Conservation (phyloP, 2,113 vertebrate genomes). For the Otocyon megalotis region DNA sequence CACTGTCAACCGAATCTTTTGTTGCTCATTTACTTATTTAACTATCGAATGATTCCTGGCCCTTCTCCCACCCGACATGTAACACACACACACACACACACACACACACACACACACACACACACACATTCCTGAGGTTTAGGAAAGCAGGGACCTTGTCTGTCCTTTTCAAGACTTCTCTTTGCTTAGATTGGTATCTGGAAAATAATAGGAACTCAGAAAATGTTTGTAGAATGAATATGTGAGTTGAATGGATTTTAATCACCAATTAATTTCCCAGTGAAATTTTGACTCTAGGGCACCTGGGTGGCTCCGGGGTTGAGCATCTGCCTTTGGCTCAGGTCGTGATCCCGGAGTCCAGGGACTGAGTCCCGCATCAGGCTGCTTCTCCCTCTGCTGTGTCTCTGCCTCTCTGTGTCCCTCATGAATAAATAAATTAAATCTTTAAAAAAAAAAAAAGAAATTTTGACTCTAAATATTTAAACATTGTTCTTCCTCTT, state of each 20-base stretch:
- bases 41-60: not conserved
- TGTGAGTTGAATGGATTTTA: constrained; percentile 2
- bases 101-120: not conserved
- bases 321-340: too few relatives aligned
- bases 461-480: not conserved
- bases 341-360: too few relatives aligned
- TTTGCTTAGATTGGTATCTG: constrained; percentile 3
- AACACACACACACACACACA: not conserved
- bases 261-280: not conserved
- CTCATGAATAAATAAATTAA: too few relatives aligned
- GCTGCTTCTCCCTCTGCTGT: too few relatives aligned
- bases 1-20: constrained; percentile 1
- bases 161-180: not conserved
- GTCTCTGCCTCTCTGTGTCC: too few relatives aligned
- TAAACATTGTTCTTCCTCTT: not conserved
- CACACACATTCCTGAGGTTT: not conserved
- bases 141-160: not conserved
- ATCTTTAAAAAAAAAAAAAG: too few relatives aligned
- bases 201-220: not conserved
- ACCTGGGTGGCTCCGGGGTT: too few relatives aligned
- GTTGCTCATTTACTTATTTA: constrained; percentile 40
- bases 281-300: not conserved
- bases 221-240: constrained; percentile 25
- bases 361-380: too few relatives aligned
- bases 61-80: not conserved